These are phyloP conservation scores for Cryptoprocta ferox DNA, from an alignment of 2,797 vertebrate species.

Conservation along the genomic window DNA sequence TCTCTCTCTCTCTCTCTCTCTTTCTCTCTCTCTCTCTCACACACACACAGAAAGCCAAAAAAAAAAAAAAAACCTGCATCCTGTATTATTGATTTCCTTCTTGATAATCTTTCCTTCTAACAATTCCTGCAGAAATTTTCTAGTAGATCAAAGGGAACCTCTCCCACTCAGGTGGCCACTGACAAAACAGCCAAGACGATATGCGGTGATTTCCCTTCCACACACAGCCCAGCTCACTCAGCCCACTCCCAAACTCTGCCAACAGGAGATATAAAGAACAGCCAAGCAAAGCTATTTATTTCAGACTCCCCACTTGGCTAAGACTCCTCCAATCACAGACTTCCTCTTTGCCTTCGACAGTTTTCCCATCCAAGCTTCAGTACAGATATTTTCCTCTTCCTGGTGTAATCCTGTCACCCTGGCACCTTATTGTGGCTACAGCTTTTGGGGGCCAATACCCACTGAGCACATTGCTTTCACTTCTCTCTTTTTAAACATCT, in stretches of 20 bases:
- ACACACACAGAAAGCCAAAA: background rate
- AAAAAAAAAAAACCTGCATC: background rate
- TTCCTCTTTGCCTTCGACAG: background rate
- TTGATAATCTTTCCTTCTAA: background rate
- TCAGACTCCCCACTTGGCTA: background rate
- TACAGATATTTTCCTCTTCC: background rate
- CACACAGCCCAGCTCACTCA: background rate
- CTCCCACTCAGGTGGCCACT: background rate
- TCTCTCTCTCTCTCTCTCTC: background rate
- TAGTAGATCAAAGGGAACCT: background rate
- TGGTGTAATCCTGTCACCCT: background rate
- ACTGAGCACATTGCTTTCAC: background rate
- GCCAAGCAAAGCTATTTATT: background rate
- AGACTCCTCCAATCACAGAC: background rate
- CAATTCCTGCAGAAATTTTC: background rate
- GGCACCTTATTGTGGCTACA: background rate
- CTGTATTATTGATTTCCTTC: background rate
- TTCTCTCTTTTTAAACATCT: conserved; percentile 24
- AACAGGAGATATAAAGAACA: background rate
- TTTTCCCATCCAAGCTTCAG: background rate
- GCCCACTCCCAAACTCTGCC: background rate
- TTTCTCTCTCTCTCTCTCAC: background rate
- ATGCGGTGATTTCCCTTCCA: background rate
- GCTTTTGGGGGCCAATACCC: background rate
- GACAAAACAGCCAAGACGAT: background rate